Evolutionary conservation across 2,888 invertebrate genomes (phyloP).

Genomic region (Spisula solida): DNA sequence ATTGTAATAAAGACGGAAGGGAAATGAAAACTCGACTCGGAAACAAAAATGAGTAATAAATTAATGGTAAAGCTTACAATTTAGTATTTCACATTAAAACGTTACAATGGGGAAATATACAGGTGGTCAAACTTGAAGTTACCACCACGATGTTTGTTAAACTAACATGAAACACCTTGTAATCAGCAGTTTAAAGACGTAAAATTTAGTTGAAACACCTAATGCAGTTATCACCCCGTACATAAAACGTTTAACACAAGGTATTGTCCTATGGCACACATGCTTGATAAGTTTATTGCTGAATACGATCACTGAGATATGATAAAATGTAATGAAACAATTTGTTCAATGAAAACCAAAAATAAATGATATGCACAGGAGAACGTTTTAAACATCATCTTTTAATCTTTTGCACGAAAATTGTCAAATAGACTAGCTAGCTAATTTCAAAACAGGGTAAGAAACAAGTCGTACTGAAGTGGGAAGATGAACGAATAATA

Average conservation of each 20-base stretch:
- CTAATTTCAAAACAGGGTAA: neutral
- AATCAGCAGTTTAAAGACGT: neutral
- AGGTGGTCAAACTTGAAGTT: neutral
- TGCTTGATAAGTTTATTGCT: neutral
- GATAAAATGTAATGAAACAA: neutral
- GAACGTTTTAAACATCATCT: neutral
- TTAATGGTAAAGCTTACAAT: neutral
- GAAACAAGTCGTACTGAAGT: neutral
- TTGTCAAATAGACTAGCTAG: neutral
- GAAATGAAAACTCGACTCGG: neutral
- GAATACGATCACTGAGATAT: neutral
- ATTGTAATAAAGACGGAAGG: neutral
- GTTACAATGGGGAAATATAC: neutral
- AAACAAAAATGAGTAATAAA: neutral
- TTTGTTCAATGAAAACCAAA: neutral
- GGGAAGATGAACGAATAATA: neutral
- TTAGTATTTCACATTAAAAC: neutral
- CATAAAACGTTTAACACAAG: neutral
- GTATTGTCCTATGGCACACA: conserved; percentile 7
- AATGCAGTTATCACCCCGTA: neutral
- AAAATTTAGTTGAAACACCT: neutral
- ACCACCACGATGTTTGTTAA: neutral
- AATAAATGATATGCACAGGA: neutral
- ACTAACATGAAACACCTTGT: neutral
- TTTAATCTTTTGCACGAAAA: neutral